A percentile compares a stretch with the other conserved stretches of the same genome.
Conservation (phyloP, 1,140 invertebrate species). For the Arctopsyche grandis region DNA sequence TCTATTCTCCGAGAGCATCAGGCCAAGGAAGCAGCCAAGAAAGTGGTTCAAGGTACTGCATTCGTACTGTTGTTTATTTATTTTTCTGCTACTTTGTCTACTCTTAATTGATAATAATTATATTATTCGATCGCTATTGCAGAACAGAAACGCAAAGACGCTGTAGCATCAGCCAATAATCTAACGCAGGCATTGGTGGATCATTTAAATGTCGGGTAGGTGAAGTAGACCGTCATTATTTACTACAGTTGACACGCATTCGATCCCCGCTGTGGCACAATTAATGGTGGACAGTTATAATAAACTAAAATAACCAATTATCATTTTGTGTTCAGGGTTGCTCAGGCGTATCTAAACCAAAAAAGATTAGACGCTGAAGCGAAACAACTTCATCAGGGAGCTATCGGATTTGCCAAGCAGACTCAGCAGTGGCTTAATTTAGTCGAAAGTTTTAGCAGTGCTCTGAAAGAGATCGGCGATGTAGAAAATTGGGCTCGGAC, state of each 20-base stretch:
- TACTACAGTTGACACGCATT: too few relatives aligned
- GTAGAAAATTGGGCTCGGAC: constrained; percentile 98
- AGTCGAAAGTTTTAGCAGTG: constrained; percentile 94
- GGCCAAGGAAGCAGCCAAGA: constrained; percentile 76
- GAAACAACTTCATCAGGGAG: constrained; percentile 94
- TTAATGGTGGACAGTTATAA: background rate
- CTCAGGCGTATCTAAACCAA: constrained; percentile 98
- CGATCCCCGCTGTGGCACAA: background rate
- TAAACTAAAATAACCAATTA: background rate
- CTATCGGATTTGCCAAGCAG: constrained; percentile 94
- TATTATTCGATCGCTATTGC: constrained; percentile 58
- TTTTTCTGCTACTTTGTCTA: constrained; percentile 29
- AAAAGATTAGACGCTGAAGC: constrained; percentile 97
- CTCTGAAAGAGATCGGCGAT: constrained; percentile 98
- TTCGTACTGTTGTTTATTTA: too few relatives aligned
- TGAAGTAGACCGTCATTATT: constrained; percentile 43
- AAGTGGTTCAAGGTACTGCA: constrained; percentile 82
- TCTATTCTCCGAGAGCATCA: constrained; percentile 90
- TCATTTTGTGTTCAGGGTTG: constrained; percentile 73
- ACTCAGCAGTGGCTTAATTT: constrained; percentile 95
- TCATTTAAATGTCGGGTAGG: constrained; percentile 96
- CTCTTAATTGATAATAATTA: too few relatives aligned
- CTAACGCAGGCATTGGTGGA: constrained; percentile 95
- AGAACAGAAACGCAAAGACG: constrained; percentile 94
- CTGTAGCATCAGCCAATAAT: constrained; percentile 89